Evolutionary conservation across 2,888 invertebrate species (phyloP).

Genomic region (Drymonia ruficornis): DNA sequence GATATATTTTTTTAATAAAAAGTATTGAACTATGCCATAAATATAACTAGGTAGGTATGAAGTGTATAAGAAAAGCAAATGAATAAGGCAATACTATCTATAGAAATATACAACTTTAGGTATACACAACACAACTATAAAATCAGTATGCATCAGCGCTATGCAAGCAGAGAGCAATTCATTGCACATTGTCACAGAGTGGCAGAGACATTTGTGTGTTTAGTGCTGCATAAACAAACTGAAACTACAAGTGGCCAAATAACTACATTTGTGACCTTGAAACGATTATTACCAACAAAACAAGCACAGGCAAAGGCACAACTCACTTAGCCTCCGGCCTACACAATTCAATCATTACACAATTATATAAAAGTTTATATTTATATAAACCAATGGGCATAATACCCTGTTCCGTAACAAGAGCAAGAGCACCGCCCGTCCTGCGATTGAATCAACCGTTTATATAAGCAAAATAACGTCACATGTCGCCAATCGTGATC

Average conservation of each 20-base stretch:
- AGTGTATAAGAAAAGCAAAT: no score
- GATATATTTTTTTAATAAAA: no score
- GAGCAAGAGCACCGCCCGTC: conserved; percentile 25
- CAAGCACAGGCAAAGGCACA: conserved; percentile 13
- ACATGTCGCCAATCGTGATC: conserved; percentile 56
- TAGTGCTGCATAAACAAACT: background rate
- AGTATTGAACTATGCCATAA: no score
- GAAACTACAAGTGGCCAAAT: background rate
- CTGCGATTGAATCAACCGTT: conserved; percentile 33
- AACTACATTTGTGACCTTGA: conserved; percentile 33
- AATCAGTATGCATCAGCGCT: no score
- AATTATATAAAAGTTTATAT: conserved; percentile 17
- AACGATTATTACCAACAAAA: conserved; percentile 14
- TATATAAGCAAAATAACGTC: conserved; percentile 54
- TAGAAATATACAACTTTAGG: no score
- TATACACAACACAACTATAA: no score
- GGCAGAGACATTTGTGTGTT: background rate
- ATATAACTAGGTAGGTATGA: no score
- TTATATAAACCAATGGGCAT: conserved; percentile 17
- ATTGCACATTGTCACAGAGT: background rate
- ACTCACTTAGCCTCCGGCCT: conserved; percentile 6
- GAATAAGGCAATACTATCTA: no score
- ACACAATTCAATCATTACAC: conserved; percentile 10
- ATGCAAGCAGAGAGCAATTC: no score
- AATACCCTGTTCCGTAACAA: conserved; percentile 16